Conservation (phyloP, 2,797 vertebrate species). For the Chelon labrosus region DNA sequence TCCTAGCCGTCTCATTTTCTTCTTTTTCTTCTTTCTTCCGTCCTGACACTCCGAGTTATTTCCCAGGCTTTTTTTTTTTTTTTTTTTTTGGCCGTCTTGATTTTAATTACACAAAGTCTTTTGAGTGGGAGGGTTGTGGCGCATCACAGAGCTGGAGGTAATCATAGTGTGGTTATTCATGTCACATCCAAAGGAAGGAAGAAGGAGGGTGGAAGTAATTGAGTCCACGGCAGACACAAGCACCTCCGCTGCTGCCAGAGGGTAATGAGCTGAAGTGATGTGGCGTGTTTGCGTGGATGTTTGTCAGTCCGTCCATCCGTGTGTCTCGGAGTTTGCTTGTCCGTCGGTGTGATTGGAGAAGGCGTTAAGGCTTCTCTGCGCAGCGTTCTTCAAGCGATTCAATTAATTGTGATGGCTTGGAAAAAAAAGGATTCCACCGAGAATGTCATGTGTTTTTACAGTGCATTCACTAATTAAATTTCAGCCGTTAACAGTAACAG, state of each 20-base stretch:
- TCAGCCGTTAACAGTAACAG: background rate
- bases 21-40: constrained; percentile 25
- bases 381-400: background rate
- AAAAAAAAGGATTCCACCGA: background rate
- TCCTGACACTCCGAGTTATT: constrained; percentile 53
- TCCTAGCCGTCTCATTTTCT: constrained; percentile 31
- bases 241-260: constrained; percentile 58
- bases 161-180: constrained; percentile 88
- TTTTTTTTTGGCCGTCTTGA: constrained; percentile 61
- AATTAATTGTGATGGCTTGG: background rate
- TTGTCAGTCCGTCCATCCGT: constrained; percentile 25
- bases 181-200: constrained; percentile 80
- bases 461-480: constrained; percentile 1
- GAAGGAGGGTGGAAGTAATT: constrained; percentile 84
- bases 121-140: constrained; percentile 72
- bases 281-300: constrained; percentile 37
- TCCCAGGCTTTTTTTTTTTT: constrained; percentile 45
- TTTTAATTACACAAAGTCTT: constrained; percentile 87
- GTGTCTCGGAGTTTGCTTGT: constrained; percentile 34
- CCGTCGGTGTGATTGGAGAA: constrained; percentile 9
- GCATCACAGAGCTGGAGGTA: constrained; percentile 77
- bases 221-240: constrained; percentile 82
- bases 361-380: constrained; percentile 4
- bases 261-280: constrained; percentile 57
- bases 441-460: background rate